phyloP scores from a whole-genome alignment of 2,888 invertebrate genomes.

The Tinea semifulvella region DNA sequence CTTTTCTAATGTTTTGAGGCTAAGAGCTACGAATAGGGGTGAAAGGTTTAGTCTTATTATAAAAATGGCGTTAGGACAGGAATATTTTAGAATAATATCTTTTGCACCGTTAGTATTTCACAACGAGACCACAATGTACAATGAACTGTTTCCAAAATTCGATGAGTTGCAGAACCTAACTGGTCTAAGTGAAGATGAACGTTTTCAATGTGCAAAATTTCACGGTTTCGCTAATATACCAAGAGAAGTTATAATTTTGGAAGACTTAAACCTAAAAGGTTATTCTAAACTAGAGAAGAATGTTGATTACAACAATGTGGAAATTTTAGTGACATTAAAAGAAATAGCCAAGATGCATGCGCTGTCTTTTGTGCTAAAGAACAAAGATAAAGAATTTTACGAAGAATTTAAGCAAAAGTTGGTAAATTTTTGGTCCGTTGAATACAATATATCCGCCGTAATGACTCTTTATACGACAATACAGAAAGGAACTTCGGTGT shows the following conservation, averaged over 20 bases:
- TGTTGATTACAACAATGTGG: background rate
- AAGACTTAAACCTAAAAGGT: constrained; percentile 25
- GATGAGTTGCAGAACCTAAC: constrained; percentile 28
- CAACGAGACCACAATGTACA: constrained; percentile 32
- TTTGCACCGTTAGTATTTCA: constrained; percentile 23
- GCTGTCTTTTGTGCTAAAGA: constrained; percentile 31
- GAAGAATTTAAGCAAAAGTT: constrained; percentile 21
- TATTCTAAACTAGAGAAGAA: background rate
- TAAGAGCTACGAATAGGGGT: constrained; percentile 16
- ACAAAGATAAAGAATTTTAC: constrained; percentile 28
- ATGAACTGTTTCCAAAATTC: constrained; percentile 30
- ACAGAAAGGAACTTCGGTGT: background rate
- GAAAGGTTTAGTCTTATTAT: constrained; percentile 30
- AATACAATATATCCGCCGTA: background rate
- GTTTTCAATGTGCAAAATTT: constrained; percentile 27
- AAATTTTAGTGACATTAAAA: constrained; percentile 26
- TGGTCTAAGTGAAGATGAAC: constrained; percentile 26
- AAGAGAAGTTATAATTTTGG: constrained; percentile 32
- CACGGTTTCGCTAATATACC: constrained; percentile 27
- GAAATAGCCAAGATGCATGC: constrained; percentile 34
- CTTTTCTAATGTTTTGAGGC: constrained; percentile 20
- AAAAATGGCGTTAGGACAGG: constrained; percentile 30
- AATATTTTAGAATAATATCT: constrained; percentile 21
- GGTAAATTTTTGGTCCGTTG: constrained; percentile 20
- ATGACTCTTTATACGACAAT: background rate